Base-by-base conservation (phyloP, 2,113 vertebrate species). In the Coracopsis vasa region DNA sequence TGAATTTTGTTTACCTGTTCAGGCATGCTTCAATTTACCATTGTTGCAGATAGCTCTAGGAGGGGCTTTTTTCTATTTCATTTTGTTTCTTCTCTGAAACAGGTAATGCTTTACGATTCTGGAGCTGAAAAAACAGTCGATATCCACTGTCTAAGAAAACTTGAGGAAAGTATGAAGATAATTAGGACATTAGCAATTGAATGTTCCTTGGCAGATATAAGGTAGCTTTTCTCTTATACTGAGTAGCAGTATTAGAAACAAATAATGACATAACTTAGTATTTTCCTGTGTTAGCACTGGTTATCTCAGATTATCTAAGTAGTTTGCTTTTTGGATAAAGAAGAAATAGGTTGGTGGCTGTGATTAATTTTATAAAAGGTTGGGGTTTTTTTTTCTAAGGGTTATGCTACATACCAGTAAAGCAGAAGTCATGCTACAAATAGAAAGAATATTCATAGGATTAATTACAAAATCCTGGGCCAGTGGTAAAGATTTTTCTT, bases 21-120 rank as follows among this genome's bases (percentile, higher is more conserved):
- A 29, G 33, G 7, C 11, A 14, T 58, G 4, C 7, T 87, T 93
- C 66, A 47, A 78, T 53, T 67, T 84, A 14, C 0, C 2, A 4
- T 29, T 77, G 9, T 70, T 88, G 35, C 5, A 50, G 54, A 2
- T 67, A 73, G 60, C 14, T 11, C 7, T 45, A 13, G 74, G 53
- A 27, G 35, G 17, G 3, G 1, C 1, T 3, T 3, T 9, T 37
- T 45, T 7, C 11, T 64, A 11, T 71, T 82, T 29, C 5, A 7
- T 56, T 45, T 44, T 73, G 53, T 44, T 93, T 94, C 47, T 65
- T 97, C 6, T 90, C 28, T 94, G 87, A 94, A 87, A 74, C 90
- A 99, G 99, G 98, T 99, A 70, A 95, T 98, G 39, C 98, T 98
- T 45, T 99, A 98, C 95, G 99, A 99, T 83, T 98, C 98, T 96